Conservation (phyloP, 2,113 vertebrate genomes). For the Oryctolagus cuniculus region DNA sequence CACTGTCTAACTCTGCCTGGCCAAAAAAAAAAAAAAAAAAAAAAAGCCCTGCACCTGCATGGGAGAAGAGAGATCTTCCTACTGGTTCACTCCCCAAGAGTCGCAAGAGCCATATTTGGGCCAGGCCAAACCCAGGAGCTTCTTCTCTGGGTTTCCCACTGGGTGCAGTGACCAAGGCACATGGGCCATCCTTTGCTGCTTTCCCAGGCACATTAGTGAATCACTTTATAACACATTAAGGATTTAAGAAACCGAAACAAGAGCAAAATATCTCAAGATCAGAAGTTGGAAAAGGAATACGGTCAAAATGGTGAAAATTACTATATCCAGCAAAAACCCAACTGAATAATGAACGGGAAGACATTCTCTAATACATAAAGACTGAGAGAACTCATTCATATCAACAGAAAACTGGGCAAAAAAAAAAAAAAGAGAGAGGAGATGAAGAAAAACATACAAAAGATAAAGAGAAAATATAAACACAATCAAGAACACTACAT, state of each 20-base stretch:
- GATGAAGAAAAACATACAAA: not conserved
- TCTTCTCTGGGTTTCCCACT: too few relatives aligned
- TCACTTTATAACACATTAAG: not conserved
- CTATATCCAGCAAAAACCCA: not conserved
- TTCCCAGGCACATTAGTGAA: not conserved
- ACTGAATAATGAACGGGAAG: not conserved
- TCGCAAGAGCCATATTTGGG: too few relatives aligned
- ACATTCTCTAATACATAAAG: not conserved
- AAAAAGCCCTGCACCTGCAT: too few relatives aligned
- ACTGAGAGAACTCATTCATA: not conserved
- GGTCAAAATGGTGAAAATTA: not conserved
- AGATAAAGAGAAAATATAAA: not conserved
- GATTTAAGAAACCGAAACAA: not conserved
- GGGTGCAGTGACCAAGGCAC: too few relatives aligned
- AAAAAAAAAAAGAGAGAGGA: too few relatives aligned
- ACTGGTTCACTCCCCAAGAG: too few relatives aligned
- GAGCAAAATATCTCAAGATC: not conserved
- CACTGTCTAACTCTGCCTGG: too few relatives aligned
- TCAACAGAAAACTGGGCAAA: not conserved
- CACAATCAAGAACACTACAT: not conserved
- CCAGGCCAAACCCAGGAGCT: too few relatives aligned
- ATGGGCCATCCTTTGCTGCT: too few relatives aligned
- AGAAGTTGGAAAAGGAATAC: not conserved
- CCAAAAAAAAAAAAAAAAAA: too few relatives aligned
- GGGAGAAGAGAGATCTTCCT: too few relatives aligned